Evolutionary conservation across 1,140 invertebrate species (phyloP), one percentile per base, ranked within the genome.

Genomic region (Wasmannia auropunctata): DNA sequence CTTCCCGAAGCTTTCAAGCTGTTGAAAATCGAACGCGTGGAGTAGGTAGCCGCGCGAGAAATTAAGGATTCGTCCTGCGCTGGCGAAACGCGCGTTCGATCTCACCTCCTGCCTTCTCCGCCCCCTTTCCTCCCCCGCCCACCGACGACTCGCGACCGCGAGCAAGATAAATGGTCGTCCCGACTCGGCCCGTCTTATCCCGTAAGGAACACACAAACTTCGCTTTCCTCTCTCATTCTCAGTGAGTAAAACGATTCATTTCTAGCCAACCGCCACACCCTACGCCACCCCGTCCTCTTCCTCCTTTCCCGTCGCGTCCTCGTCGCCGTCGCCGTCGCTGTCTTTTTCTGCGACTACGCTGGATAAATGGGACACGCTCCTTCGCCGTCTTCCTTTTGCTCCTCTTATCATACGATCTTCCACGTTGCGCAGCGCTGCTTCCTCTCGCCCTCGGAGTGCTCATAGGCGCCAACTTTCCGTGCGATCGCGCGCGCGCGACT

Each of bases 221-320:
- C 34, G 65, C 67, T 84, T 22, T 79, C 28, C 43, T 63, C 54
- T 77, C 56, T 80, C 56, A 79, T 77, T 40, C 54, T 46, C 63
- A 58, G 56, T 51, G 58, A 83, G 70, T 79, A 80, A 88, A 74
- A 88, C 87, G 88, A 89, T 90, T 89, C 88, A 84, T 90, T 90
- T 84, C 88, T 87, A 54, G 60, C 74, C 67, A 86, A 67, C 76
- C 84, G 46, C 51, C 67, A 60, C 56, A 37, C 40, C 11, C 37
- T n/a, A n/a, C 56, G 19, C 34, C 22, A 19, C 16, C n/a, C 5
- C 16, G n/a, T n/a, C n/a, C n/a, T n/a, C 7, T 1, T 2, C 3
- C 5, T 10, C 31, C 49, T 22, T 25, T 19, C 11, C n/a, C 51
- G 2, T 51, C 22, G 7, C 34, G 28, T 16, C n/a, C n/a, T n/a